phyloP scores from a whole-genome alignment of 2,113 vertebrate species.

The Condylura cristata region DNA sequence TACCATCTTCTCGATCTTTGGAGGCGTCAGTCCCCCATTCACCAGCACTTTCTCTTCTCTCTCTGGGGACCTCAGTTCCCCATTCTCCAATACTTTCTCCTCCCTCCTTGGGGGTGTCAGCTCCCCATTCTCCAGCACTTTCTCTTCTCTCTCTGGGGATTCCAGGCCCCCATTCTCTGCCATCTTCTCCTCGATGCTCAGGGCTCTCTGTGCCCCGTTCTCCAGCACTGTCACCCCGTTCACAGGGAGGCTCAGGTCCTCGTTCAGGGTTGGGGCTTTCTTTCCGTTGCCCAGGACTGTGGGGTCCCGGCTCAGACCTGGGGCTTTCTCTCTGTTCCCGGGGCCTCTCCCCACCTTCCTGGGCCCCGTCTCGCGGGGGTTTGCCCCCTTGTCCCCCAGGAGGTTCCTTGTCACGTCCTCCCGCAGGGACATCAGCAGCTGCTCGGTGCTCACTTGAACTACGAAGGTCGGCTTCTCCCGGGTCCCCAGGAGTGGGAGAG shows the following conservation, averaged over 20 bases:
- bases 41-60: slow-evolving; percentile 56
- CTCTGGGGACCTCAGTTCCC: slow-evolving; percentile 70
- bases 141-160: slow-evolving; percentile 71
- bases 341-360: slow-evolving; percentile 60
- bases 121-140: slow-evolving; percentile 77
- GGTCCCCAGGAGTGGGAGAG: slow-evolving; percentile 36
- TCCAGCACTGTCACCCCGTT: slow-evolving; percentile 66
- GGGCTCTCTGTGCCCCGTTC: slow-evolving; percentile 66
- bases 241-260: slow-evolving; percentile 37
- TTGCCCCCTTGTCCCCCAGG: slow-evolving; percentile 86
- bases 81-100: slow-evolving; percentile 72
- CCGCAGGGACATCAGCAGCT: slow-evolving; percentile 91
- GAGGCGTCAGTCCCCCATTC: slow-evolving; percentile 66
- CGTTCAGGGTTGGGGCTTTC: slow-evolving; percentile 49
- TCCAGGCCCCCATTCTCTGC: slow-evolving; percentile 64
- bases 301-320: slow-evolving; percentile 34
- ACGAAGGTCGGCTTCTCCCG: slow-evolving; percentile 86
- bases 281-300: slow-evolving; percentile 48
- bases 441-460: slow-evolving; percentile 95
- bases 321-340: slow-evolving; percentile 65
- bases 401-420: slow-evolving; percentile 93
- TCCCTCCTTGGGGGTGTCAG: slow-evolving; percentile 65
- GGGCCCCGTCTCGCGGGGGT: slow-evolving; percentile 55
- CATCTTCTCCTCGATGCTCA: slow-evolving; percentile 45
- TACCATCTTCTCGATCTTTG: slow-evolving; percentile 63